These are phyloP conservation scores for Pygoscelis adeliae DNA, from an alignment of 2,113 vertebrate genomes.

Conservation along the genomic window DNA sequence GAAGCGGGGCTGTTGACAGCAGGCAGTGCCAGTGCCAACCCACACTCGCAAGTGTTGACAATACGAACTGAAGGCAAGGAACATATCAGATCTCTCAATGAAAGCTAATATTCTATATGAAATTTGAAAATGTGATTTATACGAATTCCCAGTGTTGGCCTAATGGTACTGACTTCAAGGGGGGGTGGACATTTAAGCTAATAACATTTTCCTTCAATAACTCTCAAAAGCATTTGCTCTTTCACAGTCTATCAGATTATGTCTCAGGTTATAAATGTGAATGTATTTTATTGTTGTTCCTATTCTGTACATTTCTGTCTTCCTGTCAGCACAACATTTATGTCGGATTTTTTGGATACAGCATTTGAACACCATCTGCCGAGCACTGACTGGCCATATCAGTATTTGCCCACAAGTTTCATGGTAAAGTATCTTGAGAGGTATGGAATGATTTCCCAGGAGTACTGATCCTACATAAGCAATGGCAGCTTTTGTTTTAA, in stretches of 20 bases:
- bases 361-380: not conserved
- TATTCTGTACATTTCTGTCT: not conserved
- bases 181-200: not conserved
- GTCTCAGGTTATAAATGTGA: not conserved
- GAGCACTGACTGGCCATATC: not conserved
- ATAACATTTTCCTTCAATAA: constrained; percentile 12
- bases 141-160: not conserved
- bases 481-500: not conserved
- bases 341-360: not conserved
- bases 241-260: constrained; percentile 17
- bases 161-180: not conserved
- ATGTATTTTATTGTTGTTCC: not conserved
- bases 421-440: not conserved
- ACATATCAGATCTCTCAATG: not conserved
- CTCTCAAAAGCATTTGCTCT: not conserved
- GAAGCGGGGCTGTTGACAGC: not conserved
- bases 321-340: not conserved
- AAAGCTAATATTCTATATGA: constrained; percentile 33
- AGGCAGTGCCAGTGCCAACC: not conserved
- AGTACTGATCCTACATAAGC: not conserved
- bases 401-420: not conserved
- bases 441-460: not conserved
- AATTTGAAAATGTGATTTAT: constrained; percentile 34
- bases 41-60: not conserved
- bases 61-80: not conserved